Percentiles rank a stretch among this genome's conserved stretches.
Conservation (phyloP, 2,888 invertebrate genomes). For the Syrphus vitripennis region DNA sequence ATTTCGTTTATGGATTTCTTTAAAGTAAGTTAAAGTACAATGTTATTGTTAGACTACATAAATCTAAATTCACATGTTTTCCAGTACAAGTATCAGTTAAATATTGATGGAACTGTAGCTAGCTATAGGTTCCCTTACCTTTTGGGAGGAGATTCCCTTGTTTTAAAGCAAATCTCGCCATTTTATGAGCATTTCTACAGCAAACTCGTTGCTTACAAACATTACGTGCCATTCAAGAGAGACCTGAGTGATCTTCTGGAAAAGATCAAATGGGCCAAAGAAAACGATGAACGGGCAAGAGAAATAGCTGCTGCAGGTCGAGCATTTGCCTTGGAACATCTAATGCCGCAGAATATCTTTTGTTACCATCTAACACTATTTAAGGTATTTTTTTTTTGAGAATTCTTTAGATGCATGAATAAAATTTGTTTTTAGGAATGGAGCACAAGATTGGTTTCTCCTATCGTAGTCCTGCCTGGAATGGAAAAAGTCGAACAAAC, state of each 20-base stretch:
- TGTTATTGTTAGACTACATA: background rate
- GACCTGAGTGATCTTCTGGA: constrained; percentile 92
- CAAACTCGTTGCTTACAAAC: constrained; percentile 87
- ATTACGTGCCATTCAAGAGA: constrained; percentile 91
- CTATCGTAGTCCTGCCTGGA: constrained; percentile 82
- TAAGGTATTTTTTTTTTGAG: constrained; percentile 81
- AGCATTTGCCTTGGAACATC: constrained; percentile 88
- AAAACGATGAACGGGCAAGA: constrained; percentile 86
- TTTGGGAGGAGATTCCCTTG: constrained; percentile 91
- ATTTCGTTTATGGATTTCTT: constrained; percentile 97
- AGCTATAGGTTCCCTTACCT: constrained; percentile 97
- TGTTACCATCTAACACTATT: constrained; percentile 92
- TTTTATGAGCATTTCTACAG: constrained; percentile 97
- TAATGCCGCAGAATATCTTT: constrained; percentile 91
- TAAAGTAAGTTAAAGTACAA: constrained; percentile 86
- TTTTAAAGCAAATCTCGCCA: constrained; percentile 95
- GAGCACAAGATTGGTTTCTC: constrained; percentile 85
- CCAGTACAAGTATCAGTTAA: constrained; percentile 97
- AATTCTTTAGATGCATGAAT: background rate
- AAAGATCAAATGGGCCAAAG: constrained; percentile 89
- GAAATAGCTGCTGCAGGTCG: constrained; percentile 86
- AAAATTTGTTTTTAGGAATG: constrained; percentile 84
- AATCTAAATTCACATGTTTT: background rate
- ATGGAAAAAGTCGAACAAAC: constrained; percentile 85
- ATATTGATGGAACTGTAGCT: constrained; percentile 97